Evolutionary conservation across 2,113 vertebrate species (phyloP).

Genomic region (Mandrillus leucophaeus): DNA sequence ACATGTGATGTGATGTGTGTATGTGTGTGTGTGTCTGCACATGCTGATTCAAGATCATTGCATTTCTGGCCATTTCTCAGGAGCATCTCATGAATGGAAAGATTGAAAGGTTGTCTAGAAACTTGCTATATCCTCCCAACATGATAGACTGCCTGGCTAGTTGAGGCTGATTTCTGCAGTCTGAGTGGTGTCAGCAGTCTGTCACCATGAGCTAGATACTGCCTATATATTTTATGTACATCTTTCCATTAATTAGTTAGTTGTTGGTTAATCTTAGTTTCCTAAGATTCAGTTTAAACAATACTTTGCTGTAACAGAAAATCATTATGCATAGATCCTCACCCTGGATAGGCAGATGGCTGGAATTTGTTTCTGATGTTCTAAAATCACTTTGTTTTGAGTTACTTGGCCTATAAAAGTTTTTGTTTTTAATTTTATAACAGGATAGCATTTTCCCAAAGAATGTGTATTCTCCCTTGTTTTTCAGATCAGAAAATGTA

Average conservation of each 20-base stretch:
- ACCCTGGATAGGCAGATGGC: not conserved
- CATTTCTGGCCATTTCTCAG: not conserved
- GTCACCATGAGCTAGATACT: not conserved
- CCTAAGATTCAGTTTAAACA: not conserved
- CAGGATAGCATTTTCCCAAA: not conserved
- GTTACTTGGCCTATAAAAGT: not conserved
- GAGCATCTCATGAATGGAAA: not conserved
- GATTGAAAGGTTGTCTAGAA: not conserved
- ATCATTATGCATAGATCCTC: not conserved
- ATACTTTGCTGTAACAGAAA: not conserved
- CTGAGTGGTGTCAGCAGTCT: not conserved
- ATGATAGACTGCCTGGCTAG: not conserved
- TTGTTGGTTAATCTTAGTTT: not conserved
- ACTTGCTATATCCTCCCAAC: not conserved
- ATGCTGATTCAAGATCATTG: not conserved
- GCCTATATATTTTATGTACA: not conserved
- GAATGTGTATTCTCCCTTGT: not conserved
- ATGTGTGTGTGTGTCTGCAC: accelerated
- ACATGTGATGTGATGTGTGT: too few relatives aligned
- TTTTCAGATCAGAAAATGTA: conserved; percentile 13
- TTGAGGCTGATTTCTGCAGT: not conserved
- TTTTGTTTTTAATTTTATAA: not conserved
- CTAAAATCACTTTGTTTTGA: not conserved
- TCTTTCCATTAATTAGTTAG: not conserved
- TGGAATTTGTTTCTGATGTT: not conserved